Evolutionary conservation across 2,797 vertebrate genomes (phyloP).

Genomic region (Mallotus villosus): DNA sequence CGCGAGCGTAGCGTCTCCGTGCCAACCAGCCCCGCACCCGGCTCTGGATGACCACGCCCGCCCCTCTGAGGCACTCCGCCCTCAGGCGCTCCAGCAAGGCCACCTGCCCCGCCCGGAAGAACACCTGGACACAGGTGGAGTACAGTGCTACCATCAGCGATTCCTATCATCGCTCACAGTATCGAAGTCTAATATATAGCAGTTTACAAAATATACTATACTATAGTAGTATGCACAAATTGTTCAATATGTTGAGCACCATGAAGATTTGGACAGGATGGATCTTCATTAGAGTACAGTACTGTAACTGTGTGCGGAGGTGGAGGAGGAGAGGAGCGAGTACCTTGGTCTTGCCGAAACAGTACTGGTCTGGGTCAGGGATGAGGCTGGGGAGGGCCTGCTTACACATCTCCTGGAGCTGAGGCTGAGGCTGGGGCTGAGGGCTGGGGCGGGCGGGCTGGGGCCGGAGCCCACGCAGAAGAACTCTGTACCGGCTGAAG

Average conservation of each 20-base stretch:
- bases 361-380: constrained; percentile 69
- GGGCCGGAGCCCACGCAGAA: constrained; percentile 55
- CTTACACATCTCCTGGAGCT: constrained; percentile 55
- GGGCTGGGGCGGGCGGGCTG: constrained; percentile 46
- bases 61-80: constrained; percentile 59
- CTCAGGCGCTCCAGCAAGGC: constrained; percentile 77
- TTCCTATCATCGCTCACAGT: too few species aligned
- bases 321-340: background rate
- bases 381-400: constrained; percentile 67
- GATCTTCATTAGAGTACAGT: too few species aligned
- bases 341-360: constrained; percentile 76
- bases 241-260: too few species aligned
- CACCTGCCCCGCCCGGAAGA: constrained; percentile 78
- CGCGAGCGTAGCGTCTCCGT: constrained; percentile 43
- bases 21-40: constrained; percentile 75
- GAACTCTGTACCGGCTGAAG: constrained; percentile 71
- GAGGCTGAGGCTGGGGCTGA: constrained; percentile 22
- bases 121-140: constrained; percentile 46
- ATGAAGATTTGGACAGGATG: too few species aligned
- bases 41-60: constrained; percentile 75
- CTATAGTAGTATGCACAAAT: too few species aligned
- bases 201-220: too few species aligned
- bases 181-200: too few species aligned
- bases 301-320: background rate
- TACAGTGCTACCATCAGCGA: too few species aligned